Conservation (phyloP, 2,888 invertebrate species). For the Epistrophe eligans region DNA sequence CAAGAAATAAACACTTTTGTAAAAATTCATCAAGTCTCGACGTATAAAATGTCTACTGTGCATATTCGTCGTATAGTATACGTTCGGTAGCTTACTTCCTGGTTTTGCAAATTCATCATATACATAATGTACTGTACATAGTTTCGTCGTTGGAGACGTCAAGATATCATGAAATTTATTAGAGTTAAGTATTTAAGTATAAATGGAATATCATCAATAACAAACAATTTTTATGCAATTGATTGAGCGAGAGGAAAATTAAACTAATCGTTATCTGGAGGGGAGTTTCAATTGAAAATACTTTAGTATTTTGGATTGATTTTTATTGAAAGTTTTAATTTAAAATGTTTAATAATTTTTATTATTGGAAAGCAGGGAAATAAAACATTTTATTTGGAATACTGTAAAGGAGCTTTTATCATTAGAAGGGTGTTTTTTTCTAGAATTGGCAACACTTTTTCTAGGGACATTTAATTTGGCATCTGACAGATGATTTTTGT, state of each 20-base stretch:
- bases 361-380: background rate
- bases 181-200: slow-evolving; percentile 11
- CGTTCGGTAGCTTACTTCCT: slow-evolving; percentile 39
- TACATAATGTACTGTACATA: too few species aligned
- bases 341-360: background rate
- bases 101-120: slow-evolving; percentile 35
- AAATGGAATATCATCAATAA: slow-evolving; percentile 26
- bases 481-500: too few species aligned
- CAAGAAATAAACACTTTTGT: slow-evolving; percentile 37
- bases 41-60: background rate
- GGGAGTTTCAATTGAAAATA: slow-evolving; percentile 21
- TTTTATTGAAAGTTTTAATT: background rate
- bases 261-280: slow-evolving; percentile 5
- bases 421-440: background rate
- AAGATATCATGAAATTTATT: slow-evolving; percentile 19
- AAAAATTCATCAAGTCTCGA: slow-evolving; percentile 25
- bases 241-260: background rate
- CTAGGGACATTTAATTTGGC: background rate
- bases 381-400: background rate
- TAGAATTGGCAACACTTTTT: background rate
- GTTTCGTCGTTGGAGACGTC: background rate
- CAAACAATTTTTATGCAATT: background rate
- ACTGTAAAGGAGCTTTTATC: too few species aligned
- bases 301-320: background rate
- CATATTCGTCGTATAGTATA: background rate